Conservation (phyloP, 2,888 invertebrate genomes). For the Belgica antarctica region DNA sequence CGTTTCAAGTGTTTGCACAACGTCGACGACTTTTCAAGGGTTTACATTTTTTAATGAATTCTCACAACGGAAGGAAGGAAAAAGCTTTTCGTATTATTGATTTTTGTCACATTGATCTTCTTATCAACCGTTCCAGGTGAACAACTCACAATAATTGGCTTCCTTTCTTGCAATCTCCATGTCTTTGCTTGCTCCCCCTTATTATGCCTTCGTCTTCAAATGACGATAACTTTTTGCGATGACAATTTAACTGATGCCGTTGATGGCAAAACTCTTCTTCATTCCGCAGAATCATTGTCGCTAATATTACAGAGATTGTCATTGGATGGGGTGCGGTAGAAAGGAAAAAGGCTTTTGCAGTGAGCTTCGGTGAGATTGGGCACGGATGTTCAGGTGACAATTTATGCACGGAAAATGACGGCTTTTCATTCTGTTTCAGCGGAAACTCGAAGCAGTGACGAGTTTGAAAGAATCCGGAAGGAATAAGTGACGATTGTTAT, state of each 20-base stretch:
- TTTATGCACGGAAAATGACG: too few relatives aligned
- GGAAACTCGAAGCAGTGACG: too few relatives aligned
- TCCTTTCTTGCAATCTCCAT: conserved; percentile 2
- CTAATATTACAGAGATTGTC: background rate
- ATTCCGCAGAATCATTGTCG: conserved; percentile 5
- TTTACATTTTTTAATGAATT: background rate
- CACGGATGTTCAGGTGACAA: too few relatives aligned
- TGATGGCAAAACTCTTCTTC: background rate
- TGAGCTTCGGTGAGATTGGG: too few relatives aligned
- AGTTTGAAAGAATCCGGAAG: too few relatives aligned
- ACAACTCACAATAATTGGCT: background rate
- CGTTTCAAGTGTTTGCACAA: background rate
- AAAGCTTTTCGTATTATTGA: conserved; percentile 7
- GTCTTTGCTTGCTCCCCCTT: background rate
- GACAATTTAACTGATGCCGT: conserved; percentile 8
- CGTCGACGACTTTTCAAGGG: too few relatives aligned
- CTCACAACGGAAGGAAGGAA: conserved; percentile 7
- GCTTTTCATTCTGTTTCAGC: too few relatives aligned
- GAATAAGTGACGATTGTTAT: too few relatives aligned
- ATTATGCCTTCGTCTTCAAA: too few relatives aligned
- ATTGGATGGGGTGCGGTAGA: background rate
- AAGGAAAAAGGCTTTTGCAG: too few relatives aligned
- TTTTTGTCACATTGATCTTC: conserved; percentile 4
- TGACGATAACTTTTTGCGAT: conserved; percentile 12
- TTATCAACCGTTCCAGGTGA: conserved; percentile 26